These are phyloP conservation scores for Alligator mississippiensis DNA, from an alignment of 2,113 vertebrate genomes.

Conservation along the genomic window DNA sequence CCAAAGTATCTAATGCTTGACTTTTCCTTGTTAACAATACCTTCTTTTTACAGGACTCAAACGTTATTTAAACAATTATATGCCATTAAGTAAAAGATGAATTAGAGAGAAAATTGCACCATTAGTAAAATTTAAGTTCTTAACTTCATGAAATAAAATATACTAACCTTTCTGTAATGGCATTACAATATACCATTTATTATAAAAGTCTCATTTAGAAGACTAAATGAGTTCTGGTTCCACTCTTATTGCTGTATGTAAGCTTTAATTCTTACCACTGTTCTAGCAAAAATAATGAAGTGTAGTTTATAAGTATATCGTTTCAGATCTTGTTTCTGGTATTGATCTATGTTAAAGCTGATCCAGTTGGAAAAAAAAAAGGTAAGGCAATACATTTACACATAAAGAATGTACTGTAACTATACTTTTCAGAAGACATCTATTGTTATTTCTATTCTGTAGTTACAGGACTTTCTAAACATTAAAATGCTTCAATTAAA, in stretches of 20 bases:
- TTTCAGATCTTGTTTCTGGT: background rate
- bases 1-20: conserved; percentile 29
- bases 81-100: conserved; percentile 75
- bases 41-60: conserved; percentile 56
- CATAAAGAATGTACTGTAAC: background rate
- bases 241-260: conserved; percentile 30
- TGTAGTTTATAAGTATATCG: conserved; percentile 19
- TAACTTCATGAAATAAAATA: conserved; percentile 70
- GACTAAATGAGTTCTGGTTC: conserved; percentile 66
- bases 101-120: conserved; percentile 75
- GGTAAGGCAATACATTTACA: background rate
- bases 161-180: conserved; percentile 67
- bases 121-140: conserved; percentile 79
- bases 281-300: conserved; percentile 40
- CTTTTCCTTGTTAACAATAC: conserved; percentile 53
- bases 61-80: conserved; percentile 76
- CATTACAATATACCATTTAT: conserved; percentile 73
- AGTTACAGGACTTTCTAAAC: background rate
- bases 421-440: background rate
- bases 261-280: conserved; percentile 37
- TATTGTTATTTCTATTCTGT: background rate
- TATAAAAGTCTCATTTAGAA: conserved; percentile 63
- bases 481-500: background rate
- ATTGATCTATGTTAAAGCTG: background rate
- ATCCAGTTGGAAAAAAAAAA: background rate